Conservation (phyloP, 2,113 vertebrate species). For the Lonchura striata region DNA sequence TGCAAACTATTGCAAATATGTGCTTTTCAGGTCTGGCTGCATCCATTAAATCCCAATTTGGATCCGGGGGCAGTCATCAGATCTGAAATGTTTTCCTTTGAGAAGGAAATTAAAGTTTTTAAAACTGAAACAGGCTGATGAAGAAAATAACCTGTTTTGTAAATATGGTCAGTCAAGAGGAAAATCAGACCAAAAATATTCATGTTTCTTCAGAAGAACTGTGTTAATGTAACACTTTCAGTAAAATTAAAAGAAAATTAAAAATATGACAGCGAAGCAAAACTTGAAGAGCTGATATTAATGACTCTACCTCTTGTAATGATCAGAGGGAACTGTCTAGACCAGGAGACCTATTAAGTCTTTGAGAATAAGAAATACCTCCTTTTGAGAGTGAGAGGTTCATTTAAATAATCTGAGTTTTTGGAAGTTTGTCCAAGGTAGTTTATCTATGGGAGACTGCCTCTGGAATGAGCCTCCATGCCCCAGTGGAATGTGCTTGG, state of each 20-base stretch:
- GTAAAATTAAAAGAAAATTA: neutral
- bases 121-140: neutral
- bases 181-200: neutral
- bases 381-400: neutral
- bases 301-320: neutral
- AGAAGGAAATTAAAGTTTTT: neutral
- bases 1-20: neutral
- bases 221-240: neutral
- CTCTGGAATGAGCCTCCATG: neutral
- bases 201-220: neutral
- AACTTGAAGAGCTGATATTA: conserved; percentile 14
- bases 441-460: neutral
- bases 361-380: neutral
- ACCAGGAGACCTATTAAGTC: conserved; percentile 8
- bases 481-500: neutral
- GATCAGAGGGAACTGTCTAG: neutral
- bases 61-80: neutral
- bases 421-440: conserved; percentile 27
- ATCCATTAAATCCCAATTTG: neutral
- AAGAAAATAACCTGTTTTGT: neutral
- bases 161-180: neutral
- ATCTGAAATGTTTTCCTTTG: neutral
- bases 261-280: neutral
- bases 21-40: neutral
- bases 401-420: conserved; percentile 40